phyloP scores from a whole-genome alignment of 2,113 vertebrate species.

The Silurus asotus region DNA sequence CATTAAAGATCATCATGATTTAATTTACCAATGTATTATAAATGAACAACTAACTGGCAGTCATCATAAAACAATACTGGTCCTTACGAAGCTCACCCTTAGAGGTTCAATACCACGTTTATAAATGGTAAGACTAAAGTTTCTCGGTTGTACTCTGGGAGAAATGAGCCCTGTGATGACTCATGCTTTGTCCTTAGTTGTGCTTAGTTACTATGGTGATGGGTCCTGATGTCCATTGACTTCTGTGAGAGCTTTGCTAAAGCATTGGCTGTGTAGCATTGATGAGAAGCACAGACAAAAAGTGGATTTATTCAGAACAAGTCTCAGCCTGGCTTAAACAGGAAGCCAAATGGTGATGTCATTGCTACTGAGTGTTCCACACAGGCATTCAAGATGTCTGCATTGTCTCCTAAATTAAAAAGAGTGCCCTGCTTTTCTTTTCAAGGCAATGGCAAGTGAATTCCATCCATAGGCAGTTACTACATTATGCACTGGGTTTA shows the following conservation, averaged over 20 bases:
- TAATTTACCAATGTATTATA: not conserved
- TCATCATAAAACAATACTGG: not conserved
- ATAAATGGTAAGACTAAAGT: not conserved
- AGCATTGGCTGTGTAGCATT: constrained; percentile 35
- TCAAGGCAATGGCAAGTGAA: not conserved
- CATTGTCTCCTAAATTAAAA: constrained; percentile 22
- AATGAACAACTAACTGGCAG: not conserved
- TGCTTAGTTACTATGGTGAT: constrained; percentile 67
- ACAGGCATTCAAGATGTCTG: constrained; percentile 38
- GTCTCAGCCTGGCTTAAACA: constrained; percentile 51
- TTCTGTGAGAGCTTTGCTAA: constrained; percentile 49
- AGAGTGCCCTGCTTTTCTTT: not conserved
- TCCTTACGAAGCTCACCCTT: not conserved
- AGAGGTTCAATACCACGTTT: not conserved
- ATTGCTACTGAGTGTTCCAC: constrained; percentile 38
- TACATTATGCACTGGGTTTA: not conserved
- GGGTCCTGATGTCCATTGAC: constrained; percentile 60
- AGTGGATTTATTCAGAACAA: constrained; percentile 35
- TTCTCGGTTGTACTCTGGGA: constrained; percentile 24
- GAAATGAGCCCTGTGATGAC: constrained; percentile 62
- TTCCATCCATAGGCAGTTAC: not conserved
- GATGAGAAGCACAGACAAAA: constrained; percentile 22
- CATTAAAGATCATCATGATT: not conserved
- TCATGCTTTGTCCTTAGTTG: constrained; percentile 64
- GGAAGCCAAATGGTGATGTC: constrained; percentile 65